Base-by-base conservation (phyloP, 2,888 invertebrate genomes). In the Disparrhopalites patrizii region DNA sequence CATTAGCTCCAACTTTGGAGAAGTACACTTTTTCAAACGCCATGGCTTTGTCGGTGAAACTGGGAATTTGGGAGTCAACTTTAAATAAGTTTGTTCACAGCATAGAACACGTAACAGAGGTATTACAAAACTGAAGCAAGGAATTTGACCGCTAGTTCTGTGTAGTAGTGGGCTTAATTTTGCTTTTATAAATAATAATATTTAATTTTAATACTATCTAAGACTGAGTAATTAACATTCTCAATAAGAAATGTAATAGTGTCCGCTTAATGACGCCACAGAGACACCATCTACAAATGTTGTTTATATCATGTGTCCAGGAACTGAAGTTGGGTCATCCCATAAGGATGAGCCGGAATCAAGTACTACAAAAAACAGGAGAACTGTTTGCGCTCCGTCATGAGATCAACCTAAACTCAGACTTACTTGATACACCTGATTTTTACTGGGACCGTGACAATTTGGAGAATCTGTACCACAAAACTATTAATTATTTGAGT, bases 371-470 rank as follows among this genome's bases (percentile, higher is more conserved):
- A 33, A 90, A 89, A 78, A 88, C 89, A 57, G 96, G 96, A 0
- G 91, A 95, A 82, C 79, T 96, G 23, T 93, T 93, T 78, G 89
- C 91, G 0, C 81, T 96, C 31, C 84, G 94, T 3, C 95, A 96
- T 80, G 84, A 88, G 23, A 87, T 98, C 62, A 98, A 94, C 80
- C 83, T 98, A 71, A 92, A 93, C 98, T 96, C 96, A 0, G 96
- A 97, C 79, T 82, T 97, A 50, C 81, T 97, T 72, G 96, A 96
- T 79, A 93, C 93, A 0, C 96, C 97, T 0, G 98, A 98, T 81
- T 95, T 96, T 81, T 98, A 98, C 81, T 98, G 98, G 98, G 97
- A 98, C 77, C 85, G 93, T 62, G 93, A 95, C 75, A 85, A 90
- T 62, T 81, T 97, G 31, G 97, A 97, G 81, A 81, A 81, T 0